Conservation (phyloP, 2,113 vertebrate genomes). For the Gambusia holbrooki region DNA sequence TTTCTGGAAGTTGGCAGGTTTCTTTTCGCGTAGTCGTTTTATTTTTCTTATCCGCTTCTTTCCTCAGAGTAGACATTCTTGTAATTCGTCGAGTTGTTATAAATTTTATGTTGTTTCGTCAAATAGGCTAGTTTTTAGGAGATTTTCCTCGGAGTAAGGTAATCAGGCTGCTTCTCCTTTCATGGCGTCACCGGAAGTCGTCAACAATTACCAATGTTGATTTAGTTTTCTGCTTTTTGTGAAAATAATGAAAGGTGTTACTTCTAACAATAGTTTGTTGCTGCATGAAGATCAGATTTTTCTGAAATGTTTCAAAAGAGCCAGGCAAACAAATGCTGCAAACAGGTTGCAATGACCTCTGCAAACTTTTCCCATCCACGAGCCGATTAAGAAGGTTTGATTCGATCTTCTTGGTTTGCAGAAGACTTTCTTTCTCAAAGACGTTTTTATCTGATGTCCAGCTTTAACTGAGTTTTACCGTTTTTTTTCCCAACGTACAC, state of each 20-base stretch:
- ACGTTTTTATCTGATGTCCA: conserved; percentile 10
- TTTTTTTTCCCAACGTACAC: conserved; percentile 30
- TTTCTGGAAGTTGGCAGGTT: no score
- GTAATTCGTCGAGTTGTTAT: no score
- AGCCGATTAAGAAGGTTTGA: conserved; percentile 1
- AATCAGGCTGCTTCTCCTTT: no score
- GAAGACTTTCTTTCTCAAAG: not conserved
- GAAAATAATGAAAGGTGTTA: not conserved
- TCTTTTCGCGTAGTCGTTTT: no score
- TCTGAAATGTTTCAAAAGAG: not conserved
- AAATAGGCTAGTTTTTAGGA: no score
- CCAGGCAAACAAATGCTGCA: conserved; percentile 17
- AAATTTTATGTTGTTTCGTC: no score
- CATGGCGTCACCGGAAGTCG: no score
- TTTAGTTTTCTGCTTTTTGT: not conserved
- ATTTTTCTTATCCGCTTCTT: no score
- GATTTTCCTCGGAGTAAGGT: no score
- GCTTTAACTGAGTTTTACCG: not conserved
- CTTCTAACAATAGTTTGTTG: not conserved
- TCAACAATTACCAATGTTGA: not conserved
- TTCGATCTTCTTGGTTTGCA: conserved; percentile 1
- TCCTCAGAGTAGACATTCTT: no score
- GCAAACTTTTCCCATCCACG: not conserved
- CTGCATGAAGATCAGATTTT: not conserved
- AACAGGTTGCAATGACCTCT: conserved; percentile 1